Evolutionary conservation across 2,797 vertebrate species (phyloP).

Genomic region (Artibeus jamaicensis): DNA sequence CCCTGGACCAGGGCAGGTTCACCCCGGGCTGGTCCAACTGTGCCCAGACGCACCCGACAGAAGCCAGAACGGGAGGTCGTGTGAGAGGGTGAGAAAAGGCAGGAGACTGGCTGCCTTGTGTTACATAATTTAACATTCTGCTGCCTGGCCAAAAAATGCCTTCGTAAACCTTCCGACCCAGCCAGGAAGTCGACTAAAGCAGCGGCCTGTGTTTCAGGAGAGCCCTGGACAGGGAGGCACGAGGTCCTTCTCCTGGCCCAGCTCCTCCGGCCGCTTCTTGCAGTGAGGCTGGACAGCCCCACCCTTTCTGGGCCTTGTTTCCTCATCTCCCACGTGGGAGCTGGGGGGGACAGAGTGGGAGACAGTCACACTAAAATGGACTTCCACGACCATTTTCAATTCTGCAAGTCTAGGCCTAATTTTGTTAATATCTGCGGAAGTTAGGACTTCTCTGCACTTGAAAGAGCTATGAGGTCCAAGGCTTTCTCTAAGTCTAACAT

Average conservation of each 20-base stretch:
- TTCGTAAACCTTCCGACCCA: neutral
- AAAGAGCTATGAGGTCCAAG: neutral
- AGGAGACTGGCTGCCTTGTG: neutral
- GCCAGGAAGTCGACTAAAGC: neutral
- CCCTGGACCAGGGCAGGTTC: neutral
- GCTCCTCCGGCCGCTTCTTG: neutral
- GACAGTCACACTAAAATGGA: neutral
- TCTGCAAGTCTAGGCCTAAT: neutral
- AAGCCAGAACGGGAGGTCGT: neutral
- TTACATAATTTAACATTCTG: constrained; percentile 10
- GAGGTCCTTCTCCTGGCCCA: neutral
- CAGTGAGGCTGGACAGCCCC: neutral
- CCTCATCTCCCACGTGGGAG: neutral
- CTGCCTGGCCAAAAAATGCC: neutral
- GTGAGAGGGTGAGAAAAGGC: neutral
- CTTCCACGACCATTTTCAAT: neutral
- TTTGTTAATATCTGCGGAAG: neutral
- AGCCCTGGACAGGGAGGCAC: neutral
- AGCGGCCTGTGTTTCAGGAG: neutral
- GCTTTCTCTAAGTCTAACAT: neutral
- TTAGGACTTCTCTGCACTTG: neutral
- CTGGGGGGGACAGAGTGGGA: neutral
- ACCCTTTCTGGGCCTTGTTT: neutral
- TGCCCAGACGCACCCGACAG: neutral
- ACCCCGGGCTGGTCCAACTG: neutral